Percentiles rank a stretch among this genome's conserved stretches.
phyloP scores from a whole-genome alignment of 1,140 invertebrate species.

The Megalopta genalis region DNA sequence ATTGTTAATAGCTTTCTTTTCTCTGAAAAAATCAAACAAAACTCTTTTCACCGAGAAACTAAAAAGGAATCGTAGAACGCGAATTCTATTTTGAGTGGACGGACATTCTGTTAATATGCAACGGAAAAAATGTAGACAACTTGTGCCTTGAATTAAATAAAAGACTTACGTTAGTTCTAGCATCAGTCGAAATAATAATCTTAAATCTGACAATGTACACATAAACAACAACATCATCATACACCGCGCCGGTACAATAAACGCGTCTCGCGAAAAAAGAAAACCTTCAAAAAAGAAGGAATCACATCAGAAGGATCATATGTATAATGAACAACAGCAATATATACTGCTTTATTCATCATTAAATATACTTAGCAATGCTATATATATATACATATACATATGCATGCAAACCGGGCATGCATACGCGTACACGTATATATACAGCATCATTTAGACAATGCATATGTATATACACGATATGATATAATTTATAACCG shows the following conservation, averaged over 20 bases:
- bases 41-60: slow-evolving; percentile 20
- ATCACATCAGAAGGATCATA: slow-evolving; percentile 15
- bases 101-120: slow-evolving; percentile 44
- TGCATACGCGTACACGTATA: slow-evolving; percentile 25
- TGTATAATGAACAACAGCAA: slow-evolving; percentile 34
- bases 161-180: slow-evolving; percentile 39
- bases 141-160: slow-evolving; percentile 30
- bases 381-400: slow-evolving; percentile 70
- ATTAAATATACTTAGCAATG: slow-evolving; percentile 67
- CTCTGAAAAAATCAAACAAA: slow-evolving; percentile 22
- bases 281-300: slow-evolving; percentile 12
- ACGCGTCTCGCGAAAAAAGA: neutral
- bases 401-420: slow-evolving; percentile 57
- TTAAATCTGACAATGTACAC: slow-evolving; percentile 44
- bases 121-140: slow-evolving; percentile 27
- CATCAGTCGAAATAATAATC: slow-evolving; percentile 43
- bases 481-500: slow-evolving; percentile 60
- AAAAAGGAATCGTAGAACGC: slow-evolving; percentile 16
- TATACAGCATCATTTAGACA: slow-evolving; percentile 60
- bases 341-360: slow-evolving; percentile 71
- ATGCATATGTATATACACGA: slow-evolving; percentile 57
- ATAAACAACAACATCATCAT: slow-evolving; percentile 35
- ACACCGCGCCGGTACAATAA: slow-evolving; percentile 29
- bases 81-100: slow-evolving; percentile 36
- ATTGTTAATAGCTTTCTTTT: slow-evolving; percentile 11